Evolutionary conservation across 2,797 vertebrate genomes (phyloP), one percentile per base, ranked within the genome.

Genomic region (Muscicapa striata): DNA sequence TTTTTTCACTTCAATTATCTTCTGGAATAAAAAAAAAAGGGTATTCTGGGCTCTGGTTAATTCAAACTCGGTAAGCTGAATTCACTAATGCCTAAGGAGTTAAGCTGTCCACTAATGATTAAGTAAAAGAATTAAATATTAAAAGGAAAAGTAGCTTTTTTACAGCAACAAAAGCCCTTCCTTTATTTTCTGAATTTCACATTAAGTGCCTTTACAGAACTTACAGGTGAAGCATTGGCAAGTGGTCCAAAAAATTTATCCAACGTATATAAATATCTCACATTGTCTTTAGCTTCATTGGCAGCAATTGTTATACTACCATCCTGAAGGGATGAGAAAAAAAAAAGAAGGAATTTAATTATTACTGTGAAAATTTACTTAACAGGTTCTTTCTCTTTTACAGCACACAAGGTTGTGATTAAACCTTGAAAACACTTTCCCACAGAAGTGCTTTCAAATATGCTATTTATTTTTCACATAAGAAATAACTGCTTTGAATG

Each of bases 281-380:
- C 98, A 0, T 98, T 99, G 97, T 98, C 98, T 87, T 98, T 99
- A 36, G 98, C 98, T 93, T 99, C 98, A 94, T 98, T 98, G 27
- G 98, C 97, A 86, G 98, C 98, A 43, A 96, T 80, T 1, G 98
- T 99, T 96, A 99, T 95, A 43, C 94, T 97, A 40, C 94, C 58
- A 79, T 99, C 98, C 98, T 98, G 84, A 92, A 78, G 6, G n/a
- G 18, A 49, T 66, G 26, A 66, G 13, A 20, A 40, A 15, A 74
- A 74, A 64, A 83, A 70, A 58, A 58, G 49, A 43, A 49, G 9
- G 29, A 84, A 76, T 11, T 54, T 7, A 69, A 84, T 79, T 34
- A 66, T 72, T 59, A 68, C 4, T 30, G 21, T 41, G 83, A 84
- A 85, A 30, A 74, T 24, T 51, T 83, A 59, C 23, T 70, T 20